A percentile compares a stretch with the other conserved stretches of the same genome.
Evolutionary conservation across 1,140 invertebrate genomes (phyloP).

Genomic region (Ephestia elutella): DNA sequence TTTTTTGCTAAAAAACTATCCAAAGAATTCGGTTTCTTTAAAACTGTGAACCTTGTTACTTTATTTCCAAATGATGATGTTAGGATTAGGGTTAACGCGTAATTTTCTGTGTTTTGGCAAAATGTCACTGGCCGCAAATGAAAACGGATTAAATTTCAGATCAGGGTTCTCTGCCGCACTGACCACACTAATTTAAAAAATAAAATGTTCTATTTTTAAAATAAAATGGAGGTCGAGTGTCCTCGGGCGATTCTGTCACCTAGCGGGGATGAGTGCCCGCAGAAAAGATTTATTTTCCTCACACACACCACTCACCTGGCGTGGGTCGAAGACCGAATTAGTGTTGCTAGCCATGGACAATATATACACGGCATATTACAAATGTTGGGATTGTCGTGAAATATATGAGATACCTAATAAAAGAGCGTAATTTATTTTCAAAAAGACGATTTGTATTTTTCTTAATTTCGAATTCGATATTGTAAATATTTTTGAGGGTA

Average conservation of each 20-base stretch:
- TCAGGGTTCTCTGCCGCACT: background rate
- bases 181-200: background rate
- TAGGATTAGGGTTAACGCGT: too few species aligned
- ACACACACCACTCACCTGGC: constrained; percentile 14
- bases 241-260: constrained; percentile 27
- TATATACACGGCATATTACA: background rate
- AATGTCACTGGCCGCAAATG: too few species aligned
- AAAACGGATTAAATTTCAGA: too few species aligned
- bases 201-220: constrained; percentile 19
- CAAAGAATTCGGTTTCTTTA: too few species aligned
- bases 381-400: too few species aligned
- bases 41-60: too few species aligned
- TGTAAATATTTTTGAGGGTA: background rate
- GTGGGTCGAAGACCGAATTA: background rate
- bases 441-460: too few species aligned
- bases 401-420: background rate
- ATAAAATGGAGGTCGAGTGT: constrained; percentile 23
- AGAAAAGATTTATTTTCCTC: constrained; percentile 32
- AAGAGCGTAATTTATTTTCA: too few species aligned
- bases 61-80: too few species aligned
- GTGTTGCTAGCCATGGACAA: background rate
- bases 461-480: background rate
- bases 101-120: too few species aligned
- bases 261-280: constrained; percentile 25
- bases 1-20: too few species aligned